A percentile compares a stretch with the other conserved stretches of the same genome.
Evolutionary conservation across 1,140 invertebrate species (phyloP).

Genomic region (Cheumatopsyche charites): DNA sequence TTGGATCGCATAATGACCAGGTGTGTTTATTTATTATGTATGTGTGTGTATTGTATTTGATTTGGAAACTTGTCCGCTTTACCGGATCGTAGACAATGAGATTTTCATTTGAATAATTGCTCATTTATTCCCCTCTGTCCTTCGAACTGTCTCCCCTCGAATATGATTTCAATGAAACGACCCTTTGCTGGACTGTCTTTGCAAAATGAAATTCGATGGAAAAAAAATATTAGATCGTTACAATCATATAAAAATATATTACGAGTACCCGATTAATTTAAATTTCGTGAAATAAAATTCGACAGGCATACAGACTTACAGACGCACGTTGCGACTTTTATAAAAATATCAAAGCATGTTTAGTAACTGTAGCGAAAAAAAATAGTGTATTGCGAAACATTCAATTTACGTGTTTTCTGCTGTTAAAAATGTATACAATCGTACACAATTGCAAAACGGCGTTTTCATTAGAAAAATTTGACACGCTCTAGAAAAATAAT

Average conservation of each 20-base stretch:
- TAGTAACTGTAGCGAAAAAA: not conserved
- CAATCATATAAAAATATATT: too few relatives aligned
- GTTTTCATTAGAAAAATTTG: conserved; percentile 40
- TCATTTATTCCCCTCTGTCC: conserved; percentile 42
- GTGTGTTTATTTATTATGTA: not conserved
- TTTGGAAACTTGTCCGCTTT: conserved; percentile 24
- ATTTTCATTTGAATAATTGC: conserved; percentile 48
- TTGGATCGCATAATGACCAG: not conserved
- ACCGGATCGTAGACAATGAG: conserved; percentile 46
- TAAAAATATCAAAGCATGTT: too few relatives aligned
- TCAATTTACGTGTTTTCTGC: conserved; percentile 36
- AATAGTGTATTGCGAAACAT: conserved; percentile 27
- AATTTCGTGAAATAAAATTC: too few relatives aligned
- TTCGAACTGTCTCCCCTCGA: conserved; percentile 22
- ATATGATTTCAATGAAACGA: conserved; percentile 8
- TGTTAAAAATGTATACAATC: conserved; percentile 29
- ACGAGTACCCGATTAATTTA: too few relatives aligned
- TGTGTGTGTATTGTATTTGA: not conserved
- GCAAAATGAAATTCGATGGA: conserved; percentile 5
- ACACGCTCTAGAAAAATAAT: conserved; percentile 41
- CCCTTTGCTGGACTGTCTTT: conserved; percentile 12
- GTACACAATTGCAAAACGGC: conserved; percentile 22
- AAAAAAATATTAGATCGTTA: too few relatives aligned
- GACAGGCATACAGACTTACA: too few relatives aligned
- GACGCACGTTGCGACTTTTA: too few relatives aligned